Conservation (phyloP, 1,140 invertebrate genomes). For the Dendrolimus kikuchii region DNA sequence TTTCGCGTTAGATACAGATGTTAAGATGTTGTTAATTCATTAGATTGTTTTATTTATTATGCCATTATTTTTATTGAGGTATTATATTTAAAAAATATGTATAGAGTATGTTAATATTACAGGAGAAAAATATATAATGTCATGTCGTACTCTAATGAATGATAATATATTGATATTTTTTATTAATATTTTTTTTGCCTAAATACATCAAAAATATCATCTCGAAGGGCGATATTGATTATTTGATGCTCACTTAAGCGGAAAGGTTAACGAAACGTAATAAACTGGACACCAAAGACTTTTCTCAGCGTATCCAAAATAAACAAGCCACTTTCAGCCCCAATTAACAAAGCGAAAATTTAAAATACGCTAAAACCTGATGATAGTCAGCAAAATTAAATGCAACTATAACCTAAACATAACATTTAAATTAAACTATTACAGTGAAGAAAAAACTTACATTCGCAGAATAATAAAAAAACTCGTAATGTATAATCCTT, state of each 20-base stretch:
- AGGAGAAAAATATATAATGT: no score
- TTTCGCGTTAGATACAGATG: no score
- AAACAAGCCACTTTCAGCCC: slow-evolving; percentile 61
- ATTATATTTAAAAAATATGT: no score
- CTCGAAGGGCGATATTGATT: slow-evolving; percentile 21
- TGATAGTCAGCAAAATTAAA: slow-evolving; percentile 60
- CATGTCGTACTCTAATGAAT: no score
- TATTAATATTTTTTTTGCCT: no score
- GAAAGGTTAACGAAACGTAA: slow-evolving; percentile 14
- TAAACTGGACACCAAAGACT: slow-evolving; percentile 11
- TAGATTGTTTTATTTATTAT: no score
- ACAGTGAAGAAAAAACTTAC: slow-evolving; percentile 39
- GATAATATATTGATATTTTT: no score
- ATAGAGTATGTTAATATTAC: no score
- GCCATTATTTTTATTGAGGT: no score
- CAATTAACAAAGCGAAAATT: slow-evolving; percentile 53
- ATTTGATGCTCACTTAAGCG: slow-evolving; percentile 18
- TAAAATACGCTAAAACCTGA: slow-evolving; percentile 49
- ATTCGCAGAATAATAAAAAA: neutral
- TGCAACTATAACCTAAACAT: slow-evolving; percentile 64
- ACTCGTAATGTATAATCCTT: no score
- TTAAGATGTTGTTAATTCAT: no score
- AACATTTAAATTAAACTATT: slow-evolving; percentile 26
- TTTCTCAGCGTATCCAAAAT: slow-evolving; percentile 39
- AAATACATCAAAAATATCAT: slow-evolving; percentile 9